These are phyloP conservation scores for Lasiurus borealis DNA, from an alignment of 2,113 vertebrate genomes.

Conservation along the genomic window DNA sequence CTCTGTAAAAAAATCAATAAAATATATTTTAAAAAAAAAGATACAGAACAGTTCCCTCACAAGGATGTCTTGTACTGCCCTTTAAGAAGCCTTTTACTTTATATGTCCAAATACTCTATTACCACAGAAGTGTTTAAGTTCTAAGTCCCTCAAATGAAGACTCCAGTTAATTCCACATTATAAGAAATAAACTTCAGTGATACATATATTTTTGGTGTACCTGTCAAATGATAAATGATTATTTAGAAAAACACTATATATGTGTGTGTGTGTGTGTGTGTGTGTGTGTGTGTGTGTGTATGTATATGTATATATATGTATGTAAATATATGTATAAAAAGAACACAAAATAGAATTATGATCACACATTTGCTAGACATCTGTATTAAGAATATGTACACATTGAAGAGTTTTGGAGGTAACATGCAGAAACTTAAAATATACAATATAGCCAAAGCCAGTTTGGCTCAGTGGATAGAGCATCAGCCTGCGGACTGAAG, in stretches of 20 bases:
- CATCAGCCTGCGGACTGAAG: too few species aligned
- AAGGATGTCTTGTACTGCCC: not conserved
- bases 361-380: constrained; percentile 10
- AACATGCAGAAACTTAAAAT: constrained; percentile 13
- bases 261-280: too few species aligned
- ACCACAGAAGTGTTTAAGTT: not conserved
- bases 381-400: not conserved
- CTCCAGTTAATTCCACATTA: not conserved
- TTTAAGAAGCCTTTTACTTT: constrained; percentile 44
- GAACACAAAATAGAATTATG: not conserved
- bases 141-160: not conserved
- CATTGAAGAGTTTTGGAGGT: not conserved
- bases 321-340: not conserved
- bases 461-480: too few species aligned
- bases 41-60: not conserved
- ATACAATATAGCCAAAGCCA: not conserved
- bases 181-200: constrained; percentile 43
- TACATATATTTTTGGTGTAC: not conserved
- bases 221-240: not conserved
- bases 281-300: too few species aligned
- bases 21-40: not conserved
- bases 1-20: too few species aligned
- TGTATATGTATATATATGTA: too few species aligned
- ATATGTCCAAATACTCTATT: constrained; percentile 16
- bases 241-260: not conserved